These are phyloP conservation scores for Erythrocercus mccallii DNA, from an alignment of 2,113 vertebrate genomes.

Conservation along the genomic window DNA sequence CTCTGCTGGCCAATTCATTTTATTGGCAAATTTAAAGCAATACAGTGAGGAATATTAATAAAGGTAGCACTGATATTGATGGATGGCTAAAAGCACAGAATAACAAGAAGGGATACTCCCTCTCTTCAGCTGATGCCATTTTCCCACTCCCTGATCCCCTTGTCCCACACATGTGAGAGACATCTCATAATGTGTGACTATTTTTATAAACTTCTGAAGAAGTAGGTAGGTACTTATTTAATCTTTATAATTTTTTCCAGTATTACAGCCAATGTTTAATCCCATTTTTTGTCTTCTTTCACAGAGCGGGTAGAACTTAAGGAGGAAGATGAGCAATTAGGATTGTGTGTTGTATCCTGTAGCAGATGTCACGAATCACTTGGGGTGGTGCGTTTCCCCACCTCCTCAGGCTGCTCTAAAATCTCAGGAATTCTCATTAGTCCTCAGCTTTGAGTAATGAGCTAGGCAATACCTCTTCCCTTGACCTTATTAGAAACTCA, in stretches of 20 bases:
- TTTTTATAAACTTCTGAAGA: not conserved
- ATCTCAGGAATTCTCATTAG: not conserved
- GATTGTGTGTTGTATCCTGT: not conserved
- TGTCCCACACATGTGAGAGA: not conserved
- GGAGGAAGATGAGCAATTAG: not conserved
- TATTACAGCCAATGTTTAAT: not conserved
- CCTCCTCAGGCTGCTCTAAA: not conserved
- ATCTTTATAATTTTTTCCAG: not conserved
- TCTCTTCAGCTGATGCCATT: not conserved
- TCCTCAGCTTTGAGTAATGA: not conserved
- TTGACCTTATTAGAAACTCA: not conserved
- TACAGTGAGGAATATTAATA: conserved; percentile 60
- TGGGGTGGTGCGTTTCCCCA: not conserved
- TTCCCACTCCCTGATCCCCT: not conserved
- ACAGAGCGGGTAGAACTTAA: not conserved
- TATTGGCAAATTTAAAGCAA: conserved; percentile 47
- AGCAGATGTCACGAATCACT: not conserved
- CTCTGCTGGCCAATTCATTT: conserved; percentile 57
- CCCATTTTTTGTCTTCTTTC: not conserved
- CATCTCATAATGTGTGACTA: not conserved
- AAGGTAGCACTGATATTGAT: conserved; percentile 39
- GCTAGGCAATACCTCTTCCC: not conserved
- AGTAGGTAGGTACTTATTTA: not conserved
- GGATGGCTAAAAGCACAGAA: not conserved
- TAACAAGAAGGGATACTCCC: not conserved